Evolutionary conservation across 2,888 invertebrate genomes (phyloP).

Genomic region (Amphipoea lucens): DNA sequence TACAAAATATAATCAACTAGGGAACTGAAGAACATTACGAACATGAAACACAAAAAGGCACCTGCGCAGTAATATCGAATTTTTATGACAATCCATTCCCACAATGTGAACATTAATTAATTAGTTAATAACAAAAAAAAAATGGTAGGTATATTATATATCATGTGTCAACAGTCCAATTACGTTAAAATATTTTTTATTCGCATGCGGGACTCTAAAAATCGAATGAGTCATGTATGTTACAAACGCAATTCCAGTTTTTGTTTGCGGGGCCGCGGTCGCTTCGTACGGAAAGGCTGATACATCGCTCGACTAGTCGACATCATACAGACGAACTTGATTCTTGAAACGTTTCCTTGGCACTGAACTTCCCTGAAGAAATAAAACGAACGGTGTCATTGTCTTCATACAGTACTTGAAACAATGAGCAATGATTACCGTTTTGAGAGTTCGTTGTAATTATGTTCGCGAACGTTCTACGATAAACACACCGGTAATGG

Average conservation of each 20-base stretch:
- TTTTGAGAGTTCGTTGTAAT: slow-evolving; percentile 64
- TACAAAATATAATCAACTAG: slow-evolving; percentile 51
- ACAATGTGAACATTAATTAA: slow-evolving; percentile 18
- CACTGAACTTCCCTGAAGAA: slow-evolving; percentile 62
- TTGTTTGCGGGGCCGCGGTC: slow-evolving; percentile 39
- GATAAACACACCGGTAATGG: slow-evolving; percentile 13
- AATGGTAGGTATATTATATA: slow-evolving; percentile 6
- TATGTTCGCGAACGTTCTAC: slow-evolving; percentile 35
- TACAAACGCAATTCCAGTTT: slow-evolving; percentile 47
- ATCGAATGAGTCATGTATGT: slow-evolving; percentile 56
- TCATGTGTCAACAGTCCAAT: slow-evolving; percentile 14
- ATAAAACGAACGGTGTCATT: slow-evolving; percentile 70
- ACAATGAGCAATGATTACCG: slow-evolving; percentile 73
- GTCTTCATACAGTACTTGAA: slow-evolving; percentile 66
- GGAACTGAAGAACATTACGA: slow-evolving; percentile 49
- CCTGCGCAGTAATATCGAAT: slow-evolving; percentile 26
- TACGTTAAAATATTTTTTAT: slow-evolving; percentile 23
- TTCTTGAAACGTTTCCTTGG: slow-evolving; percentile 62
- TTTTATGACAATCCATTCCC: slow-evolving; percentile 25
- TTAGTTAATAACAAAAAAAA: slow-evolving; percentile 21
- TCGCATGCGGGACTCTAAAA: slow-evolving; percentile 42
- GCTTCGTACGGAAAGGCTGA: slow-evolving; percentile 33
- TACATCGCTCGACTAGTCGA: slow-evolving; percentile 41
- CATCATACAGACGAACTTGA: slow-evolving; percentile 38
- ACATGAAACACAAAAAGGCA: slow-evolving; percentile 41